A percentile compares a stretch with the other conserved stretches of the same genome.
These are phyloP conservation scores for Hirtodrosophila confusa DNA, from an alignment of 2,888 invertebrate genomes.

Conservation along the genomic window DNA sequence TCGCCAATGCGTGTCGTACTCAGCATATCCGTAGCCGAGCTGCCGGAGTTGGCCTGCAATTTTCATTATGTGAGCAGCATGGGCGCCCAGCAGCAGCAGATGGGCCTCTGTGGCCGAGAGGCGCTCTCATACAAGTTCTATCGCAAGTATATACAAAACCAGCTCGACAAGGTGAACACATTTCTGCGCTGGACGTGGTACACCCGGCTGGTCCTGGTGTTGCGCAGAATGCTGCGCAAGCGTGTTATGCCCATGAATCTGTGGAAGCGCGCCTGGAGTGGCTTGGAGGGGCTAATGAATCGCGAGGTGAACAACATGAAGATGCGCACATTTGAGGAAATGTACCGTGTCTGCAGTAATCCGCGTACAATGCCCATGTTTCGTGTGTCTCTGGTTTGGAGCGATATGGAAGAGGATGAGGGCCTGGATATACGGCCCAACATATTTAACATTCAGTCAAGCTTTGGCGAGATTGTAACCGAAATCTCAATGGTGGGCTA, in stretches of 20 bases:
- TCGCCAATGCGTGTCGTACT: constrained; percentile 86
- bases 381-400: constrained; percentile 85
- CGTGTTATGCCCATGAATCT: constrained; percentile 67
- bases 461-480: constrained; percentile 86
- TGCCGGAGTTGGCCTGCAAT: constrained; percentile 83
- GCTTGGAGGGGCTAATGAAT: constrained; percentile 85
- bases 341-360: constrained; percentile 86
- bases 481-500: constrained; percentile 86
- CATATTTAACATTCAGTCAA: constrained; percentile 85
- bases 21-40: constrained; percentile 79
- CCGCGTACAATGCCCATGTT: constrained; percentile 87
- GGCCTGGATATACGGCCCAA: constrained; percentile 86
- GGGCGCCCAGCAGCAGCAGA: constrained; percentile 60
- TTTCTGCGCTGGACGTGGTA: constrained; percentile 84
- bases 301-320: constrained; percentile 88
- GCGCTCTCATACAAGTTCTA: constrained; percentile 70
- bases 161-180: constrained; percentile 82
- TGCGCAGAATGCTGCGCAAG: constrained; percentile 80
- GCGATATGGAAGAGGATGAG: constrained; percentile 41
- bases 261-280: constrained; percentile 82
- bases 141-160: constrained; percentile 71
- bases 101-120: constrained; percentile 74
- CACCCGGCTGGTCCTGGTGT: constrained; percentile 80
- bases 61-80: constrained; percentile 69
- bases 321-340: constrained; percentile 87